Evolutionary conservation across 2,113 vertebrate genomes (phyloP).

Genomic region (Centropus bengalensis): DNA sequence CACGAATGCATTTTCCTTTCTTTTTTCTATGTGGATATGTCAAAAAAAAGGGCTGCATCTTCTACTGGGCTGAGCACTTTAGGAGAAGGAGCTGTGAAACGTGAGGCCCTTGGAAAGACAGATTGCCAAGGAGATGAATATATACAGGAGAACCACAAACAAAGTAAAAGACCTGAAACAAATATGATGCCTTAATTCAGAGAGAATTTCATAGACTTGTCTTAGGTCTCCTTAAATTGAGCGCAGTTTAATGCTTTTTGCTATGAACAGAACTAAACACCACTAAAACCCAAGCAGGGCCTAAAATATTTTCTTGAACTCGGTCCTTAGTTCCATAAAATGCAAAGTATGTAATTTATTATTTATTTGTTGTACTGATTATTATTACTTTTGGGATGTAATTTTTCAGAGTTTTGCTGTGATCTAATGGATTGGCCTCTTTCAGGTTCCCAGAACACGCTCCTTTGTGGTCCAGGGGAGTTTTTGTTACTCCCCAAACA

Average conservation of each 20-base stretch:
- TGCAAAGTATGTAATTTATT: neutral
- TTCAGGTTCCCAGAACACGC: neutral
- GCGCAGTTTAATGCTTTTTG: neutral
- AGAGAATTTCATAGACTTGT: neutral
- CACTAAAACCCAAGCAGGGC: neutral
- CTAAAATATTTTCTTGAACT: neutral
- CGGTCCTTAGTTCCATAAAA: neutral
- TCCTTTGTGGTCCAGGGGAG: neutral
- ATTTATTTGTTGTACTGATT: neutral
- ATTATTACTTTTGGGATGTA: neutral
- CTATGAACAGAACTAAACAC: neutral
- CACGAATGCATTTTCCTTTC: neutral
- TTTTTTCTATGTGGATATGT: neutral
- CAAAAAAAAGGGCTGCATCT: neutral
- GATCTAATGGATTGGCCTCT: neutral
- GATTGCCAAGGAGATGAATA: neutral
- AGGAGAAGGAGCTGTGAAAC: neutral
- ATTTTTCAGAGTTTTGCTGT: neutral
- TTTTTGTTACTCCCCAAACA: slow-evolving; percentile 31
- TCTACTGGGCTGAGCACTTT: neutral
- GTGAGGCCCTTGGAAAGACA: neutral
- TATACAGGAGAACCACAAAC: neutral
- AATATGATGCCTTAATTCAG: neutral
- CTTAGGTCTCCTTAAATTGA: neutral
- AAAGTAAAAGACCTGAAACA: neutral